Conservation (phyloP, 2,113 vertebrate genomes). For the Cyanoramphus novaezelandiae region DNA sequence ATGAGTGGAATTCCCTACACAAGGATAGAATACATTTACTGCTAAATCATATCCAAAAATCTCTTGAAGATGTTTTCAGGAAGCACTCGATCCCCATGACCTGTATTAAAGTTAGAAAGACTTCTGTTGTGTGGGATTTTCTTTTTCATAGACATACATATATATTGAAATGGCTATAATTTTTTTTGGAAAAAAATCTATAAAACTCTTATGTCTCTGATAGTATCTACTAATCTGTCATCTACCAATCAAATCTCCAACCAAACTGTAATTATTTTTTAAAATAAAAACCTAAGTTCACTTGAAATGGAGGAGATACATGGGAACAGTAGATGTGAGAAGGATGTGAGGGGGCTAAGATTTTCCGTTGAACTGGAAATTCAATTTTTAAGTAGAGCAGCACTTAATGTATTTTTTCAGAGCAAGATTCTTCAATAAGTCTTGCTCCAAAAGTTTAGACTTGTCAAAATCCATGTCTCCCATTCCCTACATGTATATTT, state of each 20-base stretch:
- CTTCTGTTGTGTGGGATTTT: neutral
- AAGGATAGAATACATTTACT: neutral
- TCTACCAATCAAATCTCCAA: neutral
- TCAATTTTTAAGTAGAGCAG: neutral
- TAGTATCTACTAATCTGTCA: neutral
- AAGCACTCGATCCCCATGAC: neutral
- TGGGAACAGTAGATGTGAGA: neutral
- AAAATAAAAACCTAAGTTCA: neutral
- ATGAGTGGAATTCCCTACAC: neutral
- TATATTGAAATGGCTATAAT: neutral
- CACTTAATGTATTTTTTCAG: neutral
- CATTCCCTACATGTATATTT: neutral
- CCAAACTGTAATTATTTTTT: neutral
- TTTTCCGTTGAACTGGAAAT: neutral
- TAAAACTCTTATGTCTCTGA: neutral
- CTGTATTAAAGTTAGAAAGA: neutral
- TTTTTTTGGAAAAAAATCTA: neutral
- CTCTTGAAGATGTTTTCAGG: neutral
- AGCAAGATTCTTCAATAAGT: neutral
- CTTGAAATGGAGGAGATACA: neutral
- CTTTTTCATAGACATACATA: neutral
- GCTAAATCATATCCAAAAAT: neutral
- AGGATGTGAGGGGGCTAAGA: neutral
- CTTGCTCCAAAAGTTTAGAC: neutral
- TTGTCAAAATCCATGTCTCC: neutral